A percentile compares a stretch with the other conserved stretches of the same genome.
Evolutionary conservation across 2,797 vertebrate genomes (phyloP).

Genomic region (Orestias chungarensis): DNA sequence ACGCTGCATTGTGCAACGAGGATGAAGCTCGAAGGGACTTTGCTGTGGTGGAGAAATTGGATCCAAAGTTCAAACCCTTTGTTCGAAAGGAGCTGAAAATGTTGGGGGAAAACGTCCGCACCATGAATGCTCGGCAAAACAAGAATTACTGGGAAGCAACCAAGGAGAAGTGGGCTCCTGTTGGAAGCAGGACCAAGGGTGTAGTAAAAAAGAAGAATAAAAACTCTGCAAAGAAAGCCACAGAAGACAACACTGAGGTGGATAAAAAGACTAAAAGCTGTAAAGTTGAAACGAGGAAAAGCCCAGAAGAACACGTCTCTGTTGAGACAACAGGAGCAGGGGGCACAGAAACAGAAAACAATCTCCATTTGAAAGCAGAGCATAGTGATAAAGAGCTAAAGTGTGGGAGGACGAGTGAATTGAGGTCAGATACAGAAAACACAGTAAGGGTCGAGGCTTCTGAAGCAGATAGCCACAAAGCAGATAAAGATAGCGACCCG

Average conservation of each 20-base stretch:
- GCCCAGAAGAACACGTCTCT: conserved; percentile 27
- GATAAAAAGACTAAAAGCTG: conserved; percentile 23
- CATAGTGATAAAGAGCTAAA: conserved; percentile 34
- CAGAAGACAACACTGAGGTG: conserved; percentile 29
- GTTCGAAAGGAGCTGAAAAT: conserved; percentile 74
- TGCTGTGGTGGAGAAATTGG: conserved; percentile 65
- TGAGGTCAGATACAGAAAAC: conserved; percentile 56
- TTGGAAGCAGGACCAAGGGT: conserved; percentile 45
- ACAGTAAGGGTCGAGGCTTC: conserved; percentile 31
- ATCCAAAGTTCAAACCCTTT: conserved; percentile 74
- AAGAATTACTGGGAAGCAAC: conserved; percentile 77
- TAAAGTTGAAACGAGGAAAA: conserved; percentile 28
- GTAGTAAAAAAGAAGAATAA: conserved; percentile 41
- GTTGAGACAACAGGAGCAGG: conserved; percentile 31
- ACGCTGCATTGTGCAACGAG: conserved; percentile 73
- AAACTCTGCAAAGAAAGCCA: conserved; percentile 34
- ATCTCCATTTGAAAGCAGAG: conserved; percentile 24
- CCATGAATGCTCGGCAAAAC: conserved; percentile 57
- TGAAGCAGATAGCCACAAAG: conserved; percentile 53
- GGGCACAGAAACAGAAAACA: conserved; percentile 28
- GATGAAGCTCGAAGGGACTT: conserved; percentile 74
- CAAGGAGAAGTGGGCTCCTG: conserved; percentile 71
- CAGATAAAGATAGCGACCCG: conserved; percentile 57
- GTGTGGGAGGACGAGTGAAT: conserved; percentile 29
- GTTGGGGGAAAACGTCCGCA: conserved; percentile 65